Conservation (phyloP, 2,888 invertebrate species). For the Lymantria dispar region DNA sequence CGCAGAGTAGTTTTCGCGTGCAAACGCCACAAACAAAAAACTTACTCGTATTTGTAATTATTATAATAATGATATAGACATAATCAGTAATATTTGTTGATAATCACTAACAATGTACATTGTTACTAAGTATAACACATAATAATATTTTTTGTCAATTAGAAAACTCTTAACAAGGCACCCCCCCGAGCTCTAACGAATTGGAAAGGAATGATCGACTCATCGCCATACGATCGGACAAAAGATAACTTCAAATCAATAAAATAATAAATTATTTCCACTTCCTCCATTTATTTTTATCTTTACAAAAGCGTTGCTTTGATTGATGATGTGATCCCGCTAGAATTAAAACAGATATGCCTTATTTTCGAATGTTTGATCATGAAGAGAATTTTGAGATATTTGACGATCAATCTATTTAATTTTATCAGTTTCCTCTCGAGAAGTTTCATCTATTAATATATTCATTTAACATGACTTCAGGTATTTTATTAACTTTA, state of each 20-base stretch:
- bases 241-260: slow-evolving; percentile 76
- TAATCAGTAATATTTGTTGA: no score
- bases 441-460: not conserved
- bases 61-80: no score
- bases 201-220: slow-evolving; percentile 60
- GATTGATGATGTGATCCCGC: slow-evolving; percentile 66
- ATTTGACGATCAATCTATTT: slow-evolving; percentile 16
- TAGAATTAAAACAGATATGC: slow-evolving; percentile 34
- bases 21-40: no score
- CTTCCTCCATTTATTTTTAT: slow-evolving; percentile 69
- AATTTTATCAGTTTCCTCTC: slow-evolving; percentile 12
- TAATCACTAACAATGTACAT: not conserved
- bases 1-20: no score
- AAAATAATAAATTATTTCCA: slow-evolving; percentile 75
- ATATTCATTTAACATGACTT: not conserved
- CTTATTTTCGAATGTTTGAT: slow-evolving; percentile 29
- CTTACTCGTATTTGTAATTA: no score
- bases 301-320: slow-evolving; percentile 69
- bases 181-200: slow-evolving; percentile 45
- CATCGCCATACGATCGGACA: slow-evolving; percentile 67
- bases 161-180: slow-evolving; percentile 45
- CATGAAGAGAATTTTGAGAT: slow-evolving; percentile 8
- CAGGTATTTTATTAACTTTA: not conserved
- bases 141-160: slow-evolving; percentile 37
- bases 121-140: slow-evolving; percentile 13